These are phyloP conservation scores for Cerceris rybyensis DNA, from an alignment of 2,888 invertebrate genomes.

Conservation along the genomic window DNA sequence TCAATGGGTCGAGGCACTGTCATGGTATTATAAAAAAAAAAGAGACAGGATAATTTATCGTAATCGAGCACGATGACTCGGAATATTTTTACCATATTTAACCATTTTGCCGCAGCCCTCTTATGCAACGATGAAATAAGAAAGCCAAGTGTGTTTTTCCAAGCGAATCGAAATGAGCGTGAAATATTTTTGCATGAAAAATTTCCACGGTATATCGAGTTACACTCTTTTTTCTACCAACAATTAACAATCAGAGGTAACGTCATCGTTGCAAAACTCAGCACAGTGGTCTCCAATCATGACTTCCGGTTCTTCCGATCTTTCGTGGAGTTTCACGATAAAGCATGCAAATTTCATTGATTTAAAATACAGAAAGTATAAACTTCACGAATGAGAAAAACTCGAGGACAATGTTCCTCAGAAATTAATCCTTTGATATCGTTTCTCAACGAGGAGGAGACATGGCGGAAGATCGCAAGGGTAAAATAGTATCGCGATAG, in stretches of 20 bases:
- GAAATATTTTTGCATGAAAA: neutral
- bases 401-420: neutral
- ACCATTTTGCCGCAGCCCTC: conserved; percentile 13
- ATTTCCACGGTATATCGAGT: neutral
- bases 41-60: conserved; percentile 60
- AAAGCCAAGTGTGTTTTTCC: neutral
- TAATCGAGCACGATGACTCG: conserved; percentile 55
- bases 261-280: neutral
- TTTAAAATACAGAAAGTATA: neutral
- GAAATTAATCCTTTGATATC: conserved; percentile 16
- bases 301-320: no score
- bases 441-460: conserved; percentile 6
- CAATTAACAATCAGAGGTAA: neutral
- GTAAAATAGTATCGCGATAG: conserved; percentile 22
- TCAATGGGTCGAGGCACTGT: conserved; percentile 44
- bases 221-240: neutral
- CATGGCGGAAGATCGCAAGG: conserved; percentile 24
- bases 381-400: neutral
- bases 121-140: neutral
- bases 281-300: no score
- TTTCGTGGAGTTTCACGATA: no score
- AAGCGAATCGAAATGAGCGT: neutral
- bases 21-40: conserved; percentile 46
- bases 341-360: neutral
- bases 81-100: conserved; percentile 50